Conservation (phyloP, 2,797 vertebrate species). For the Bovichtus diacanthus region DNA sequence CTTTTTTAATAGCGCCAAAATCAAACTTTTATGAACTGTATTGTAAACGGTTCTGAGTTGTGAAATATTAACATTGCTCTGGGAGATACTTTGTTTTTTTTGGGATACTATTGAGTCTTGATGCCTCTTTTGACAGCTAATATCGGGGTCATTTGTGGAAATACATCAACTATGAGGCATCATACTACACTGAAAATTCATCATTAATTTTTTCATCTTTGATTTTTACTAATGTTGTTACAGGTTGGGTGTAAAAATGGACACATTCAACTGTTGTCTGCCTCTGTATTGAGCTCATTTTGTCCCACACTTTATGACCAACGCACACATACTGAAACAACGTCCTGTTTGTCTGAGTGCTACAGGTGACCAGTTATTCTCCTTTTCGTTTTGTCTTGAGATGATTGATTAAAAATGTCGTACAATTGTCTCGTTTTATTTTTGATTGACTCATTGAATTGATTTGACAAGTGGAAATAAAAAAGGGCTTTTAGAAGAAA, state of each 20-base stretch:
- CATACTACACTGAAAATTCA: neutral
- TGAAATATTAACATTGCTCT: too few species aligned
- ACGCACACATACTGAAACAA: constrained; percentile 25
- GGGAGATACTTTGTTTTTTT: too few species aligned
- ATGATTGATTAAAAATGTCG: constrained; percentile 74
- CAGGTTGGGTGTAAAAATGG: constrained; percentile 14
- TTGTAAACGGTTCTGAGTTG: too few species aligned
- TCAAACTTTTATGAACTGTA: neutral
- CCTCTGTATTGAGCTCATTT: constrained; percentile 9
- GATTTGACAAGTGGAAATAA: neutral
- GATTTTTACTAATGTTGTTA: constrained; percentile 32
- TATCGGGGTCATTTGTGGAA: neutral
- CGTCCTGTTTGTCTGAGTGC: constrained; percentile 34
- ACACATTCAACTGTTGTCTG: constrained; percentile 1
- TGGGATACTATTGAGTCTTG: too few species aligned
- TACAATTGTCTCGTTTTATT: constrained; percentile 42
- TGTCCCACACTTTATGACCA: constrained; percentile 63
- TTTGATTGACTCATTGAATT: constrained; percentile 15
- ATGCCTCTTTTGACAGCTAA: constrained; percentile 18
- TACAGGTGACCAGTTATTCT: constrained; percentile 34
- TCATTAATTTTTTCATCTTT: constrained; percentile 25
- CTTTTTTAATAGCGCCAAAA: neutral
- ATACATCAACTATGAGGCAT: neutral
- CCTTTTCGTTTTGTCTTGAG: constrained; percentile 62
- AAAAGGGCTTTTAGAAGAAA: neutral